Evolutionary conservation across 1,140 invertebrate species (phyloP).

Genomic region (Drosophila yakuba): DNA sequence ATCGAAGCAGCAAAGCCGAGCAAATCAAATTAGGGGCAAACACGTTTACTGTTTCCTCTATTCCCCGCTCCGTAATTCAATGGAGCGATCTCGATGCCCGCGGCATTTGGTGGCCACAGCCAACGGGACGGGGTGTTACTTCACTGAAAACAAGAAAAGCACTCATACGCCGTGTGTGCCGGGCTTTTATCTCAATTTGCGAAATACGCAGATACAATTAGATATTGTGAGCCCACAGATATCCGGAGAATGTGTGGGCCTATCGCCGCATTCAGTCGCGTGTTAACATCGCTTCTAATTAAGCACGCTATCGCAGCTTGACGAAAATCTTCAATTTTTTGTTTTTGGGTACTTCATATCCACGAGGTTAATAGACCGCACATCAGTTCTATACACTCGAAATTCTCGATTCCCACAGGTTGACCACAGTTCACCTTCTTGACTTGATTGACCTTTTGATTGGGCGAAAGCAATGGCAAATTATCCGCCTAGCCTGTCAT

Average conservation of each 20-base stretch:
- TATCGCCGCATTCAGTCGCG: slow-evolving; percentile 38
- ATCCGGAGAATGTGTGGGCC: slow-evolving; percentile 21
- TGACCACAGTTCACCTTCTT: not conserved
- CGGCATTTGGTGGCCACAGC: slow-evolving; percentile 57
- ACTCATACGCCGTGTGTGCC: slow-evolving; percentile 41
- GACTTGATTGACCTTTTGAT: slow-evolving; percentile 42
- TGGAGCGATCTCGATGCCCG: slow-evolving; percentile 22
- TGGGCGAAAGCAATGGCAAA: slow-evolving; percentile 54
- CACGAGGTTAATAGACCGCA: slow-evolving; percentile 5
- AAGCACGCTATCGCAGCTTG: slow-evolving; percentile 22
- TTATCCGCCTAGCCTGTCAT: slow-evolving; percentile 53
- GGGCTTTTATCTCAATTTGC: slow-evolving; percentile 66
- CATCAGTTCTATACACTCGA: slow-evolving; percentile 12
- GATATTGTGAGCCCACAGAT: slow-evolving; percentile 36
- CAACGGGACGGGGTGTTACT: slow-evolving; percentile 1
- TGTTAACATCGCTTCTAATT: slow-evolving; percentile 75
- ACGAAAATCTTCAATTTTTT: not conserved
- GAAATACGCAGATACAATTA: slow-evolving; percentile 60
- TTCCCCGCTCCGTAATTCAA: no score
- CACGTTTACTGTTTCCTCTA: slow-evolving; percentile 57
- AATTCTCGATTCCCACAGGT: not conserved
- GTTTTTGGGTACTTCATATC: not conserved
- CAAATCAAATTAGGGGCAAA: slow-evolving; percentile 76
- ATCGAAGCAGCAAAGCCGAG: slow-evolving; percentile 20
- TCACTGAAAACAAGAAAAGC: slow-evolving; percentile 13